A percentile compares a stretch with the other conserved stretches of the same genome.
Evolutionary conservation across 2,113 vertebrate genomes (phyloP).

Genomic region (Numida meleagris): DNA sequence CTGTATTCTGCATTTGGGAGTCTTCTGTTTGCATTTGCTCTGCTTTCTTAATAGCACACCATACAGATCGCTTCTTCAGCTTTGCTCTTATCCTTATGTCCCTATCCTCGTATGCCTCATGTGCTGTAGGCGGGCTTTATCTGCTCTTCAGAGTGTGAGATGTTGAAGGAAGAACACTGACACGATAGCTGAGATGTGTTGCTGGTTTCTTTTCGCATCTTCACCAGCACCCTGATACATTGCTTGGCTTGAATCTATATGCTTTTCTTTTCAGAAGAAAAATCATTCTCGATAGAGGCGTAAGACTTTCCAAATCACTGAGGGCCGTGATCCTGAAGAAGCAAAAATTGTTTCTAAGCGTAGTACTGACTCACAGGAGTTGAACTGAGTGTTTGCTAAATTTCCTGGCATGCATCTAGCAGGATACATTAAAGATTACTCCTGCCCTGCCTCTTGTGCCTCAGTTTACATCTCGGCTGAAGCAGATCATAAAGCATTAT

Average conservation of each 20-base stretch:
- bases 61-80: not conserved
- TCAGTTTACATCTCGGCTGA: not conserved
- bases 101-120: constrained; percentile 36
- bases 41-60: not conserved
- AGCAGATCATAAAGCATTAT: not conserved
- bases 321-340: not conserved
- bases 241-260: constrained; percentile 24
- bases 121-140: not conserved
- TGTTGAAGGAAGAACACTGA: constrained; percentile 20
- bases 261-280: constrained; percentile 14
- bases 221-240: not conserved
- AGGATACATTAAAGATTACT: not conserved
- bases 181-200: constrained; percentile 12
- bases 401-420: not conserved
- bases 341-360: not conserved
- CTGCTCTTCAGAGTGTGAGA: constrained; percentile 40
- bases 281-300: not conserved
- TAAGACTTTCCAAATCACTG: not conserved
- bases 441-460: not conserved
- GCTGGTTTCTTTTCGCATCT: constrained; percentile 38
- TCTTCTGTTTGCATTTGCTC: not conserved
- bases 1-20: not conserved
- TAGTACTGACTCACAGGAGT: not conserved
- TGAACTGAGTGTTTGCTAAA: not conserved
- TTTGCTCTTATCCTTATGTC: not conserved